Base-by-base conservation (phyloP, 2,113 vertebrate genomes). In the Fregetta grallaria region DNA sequence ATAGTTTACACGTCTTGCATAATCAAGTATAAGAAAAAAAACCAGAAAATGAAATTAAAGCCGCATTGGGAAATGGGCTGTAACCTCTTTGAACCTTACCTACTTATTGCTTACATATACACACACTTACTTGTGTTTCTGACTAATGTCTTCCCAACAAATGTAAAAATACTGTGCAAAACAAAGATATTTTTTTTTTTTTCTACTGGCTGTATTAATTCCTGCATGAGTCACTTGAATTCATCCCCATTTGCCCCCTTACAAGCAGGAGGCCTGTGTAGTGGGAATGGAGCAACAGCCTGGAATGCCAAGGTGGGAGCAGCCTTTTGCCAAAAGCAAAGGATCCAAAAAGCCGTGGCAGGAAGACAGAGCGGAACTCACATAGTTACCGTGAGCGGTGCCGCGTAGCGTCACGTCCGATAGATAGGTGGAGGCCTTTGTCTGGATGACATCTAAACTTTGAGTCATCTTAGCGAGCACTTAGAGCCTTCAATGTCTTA, bases 331-430 rank as follows among this genome's bases (percentile, higher is more conserved):
- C 36, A 9, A 0, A 4, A 25, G 40, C 22, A 7, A 63, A n/a
- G 17, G 15, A 22, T 30, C 30, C 30, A 56, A 13, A 81, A 63
- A 23, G 15, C 38, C 72, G 21, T 5, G 20, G 7, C 53, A 62
- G 63, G 59, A 49, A 14, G n/a, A 20, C 18, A 12, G 44, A 44
- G 29, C 2, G 11, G 30, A 61, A 62, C 20, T 7, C 11, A 1
- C 3, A 2, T 13, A 12, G 14, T 40, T 27, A 25, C 2, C 40
- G 6, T 8, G 34, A 38, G 21, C 5, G 8, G 40, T 6, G 7
- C 17, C 4, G 0, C 8, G 25, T 11, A 15, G 50, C 22, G 27
- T 23, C 36, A 2, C 3, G 2, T 47, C 25, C 3, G 3, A 25
- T 0, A 27, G 25, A n/a, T 9, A 10, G 0, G 3, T 15, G 26